These are phyloP conservation scores for Carcharodon carcharias DNA, from an alignment of 2,797 vertebrate genomes.

Conservation along the genomic window DNA sequence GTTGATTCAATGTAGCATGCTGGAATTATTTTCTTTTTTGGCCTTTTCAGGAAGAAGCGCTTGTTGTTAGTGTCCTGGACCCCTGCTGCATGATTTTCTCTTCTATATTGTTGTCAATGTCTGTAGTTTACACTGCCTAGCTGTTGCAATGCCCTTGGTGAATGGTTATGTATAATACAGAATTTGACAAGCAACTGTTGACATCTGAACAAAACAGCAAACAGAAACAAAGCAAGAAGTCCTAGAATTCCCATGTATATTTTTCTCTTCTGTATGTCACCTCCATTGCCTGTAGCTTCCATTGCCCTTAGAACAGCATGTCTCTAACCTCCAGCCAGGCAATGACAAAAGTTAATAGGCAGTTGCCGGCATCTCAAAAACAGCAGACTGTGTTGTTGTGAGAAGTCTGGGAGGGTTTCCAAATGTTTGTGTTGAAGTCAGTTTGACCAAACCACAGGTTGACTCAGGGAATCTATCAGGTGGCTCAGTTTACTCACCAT, in stretches of 20 bases:
- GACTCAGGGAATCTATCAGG: not conserved
- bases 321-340: slow-evolving; percentile 14
- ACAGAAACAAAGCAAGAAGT: not conserved
- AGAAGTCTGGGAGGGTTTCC: not conserved
- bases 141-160: not conserved
- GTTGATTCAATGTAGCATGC: not conserved
- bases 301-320: not conserved
- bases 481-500: not conserved
- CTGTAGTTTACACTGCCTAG: not conserved
- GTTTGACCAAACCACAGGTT: not conserved
- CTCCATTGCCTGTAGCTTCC: not conserved
- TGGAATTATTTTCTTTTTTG: not conserved
- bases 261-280: not conserved
- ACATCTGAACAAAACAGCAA: not conserved
- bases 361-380: not conserved
- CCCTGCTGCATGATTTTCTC: not conserved
- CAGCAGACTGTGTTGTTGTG: not conserved
- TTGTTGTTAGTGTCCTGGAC: not conserved
- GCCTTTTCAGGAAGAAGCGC: not conserved
- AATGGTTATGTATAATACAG: not conserved
- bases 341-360: not conserved
- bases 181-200: not conserved
- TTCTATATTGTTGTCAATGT: not conserved
- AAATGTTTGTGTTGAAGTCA: not conserved
- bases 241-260: not conserved